Evolutionary conservation across 2,797 vertebrate genomes (phyloP).

Genomic region (Clarias pachynema): DNA sequence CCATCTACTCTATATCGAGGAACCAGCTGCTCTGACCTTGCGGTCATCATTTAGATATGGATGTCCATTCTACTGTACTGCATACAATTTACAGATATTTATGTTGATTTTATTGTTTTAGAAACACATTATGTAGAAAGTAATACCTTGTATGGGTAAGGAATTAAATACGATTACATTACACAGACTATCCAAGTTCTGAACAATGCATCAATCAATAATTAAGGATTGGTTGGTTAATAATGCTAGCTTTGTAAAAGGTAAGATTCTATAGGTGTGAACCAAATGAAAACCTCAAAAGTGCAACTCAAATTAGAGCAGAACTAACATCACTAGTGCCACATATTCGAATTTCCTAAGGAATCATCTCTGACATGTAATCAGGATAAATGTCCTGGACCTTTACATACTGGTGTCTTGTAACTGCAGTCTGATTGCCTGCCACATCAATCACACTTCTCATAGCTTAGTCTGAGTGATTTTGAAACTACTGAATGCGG

Average conservation of each 20-base stretch:
- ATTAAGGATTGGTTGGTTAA: background rate
- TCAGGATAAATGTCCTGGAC: background rate
- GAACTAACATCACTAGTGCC: background rate
- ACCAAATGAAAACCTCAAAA: background rate
- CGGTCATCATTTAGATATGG: too few relatives aligned
- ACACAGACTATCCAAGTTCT: background rate
- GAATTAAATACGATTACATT: background rate
- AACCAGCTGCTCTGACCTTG: too few relatives aligned
- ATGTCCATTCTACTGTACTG: too few relatives aligned
- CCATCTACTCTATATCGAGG: too few relatives aligned
- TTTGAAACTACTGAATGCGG: background rate
- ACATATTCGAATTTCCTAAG: background rate
- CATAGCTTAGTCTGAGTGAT: background rate
- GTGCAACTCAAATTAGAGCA: background rate
- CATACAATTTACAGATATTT: background rate
- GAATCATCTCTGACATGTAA: background rate
- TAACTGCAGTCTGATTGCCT: background rate
- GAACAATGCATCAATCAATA: background rate
- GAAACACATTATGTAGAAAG: background rate
- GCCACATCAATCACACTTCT: background rate
- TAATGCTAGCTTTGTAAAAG: background rate
- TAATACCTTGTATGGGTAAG: background rate
- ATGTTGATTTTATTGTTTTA: background rate
- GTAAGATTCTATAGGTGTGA: background rate
- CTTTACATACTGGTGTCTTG: background rate